Evolutionary conservation across 2,797 vertebrate genomes (phyloP), one percentile per base, ranked within the genome.

Genomic region (Iguana delicatissima): DNA sequence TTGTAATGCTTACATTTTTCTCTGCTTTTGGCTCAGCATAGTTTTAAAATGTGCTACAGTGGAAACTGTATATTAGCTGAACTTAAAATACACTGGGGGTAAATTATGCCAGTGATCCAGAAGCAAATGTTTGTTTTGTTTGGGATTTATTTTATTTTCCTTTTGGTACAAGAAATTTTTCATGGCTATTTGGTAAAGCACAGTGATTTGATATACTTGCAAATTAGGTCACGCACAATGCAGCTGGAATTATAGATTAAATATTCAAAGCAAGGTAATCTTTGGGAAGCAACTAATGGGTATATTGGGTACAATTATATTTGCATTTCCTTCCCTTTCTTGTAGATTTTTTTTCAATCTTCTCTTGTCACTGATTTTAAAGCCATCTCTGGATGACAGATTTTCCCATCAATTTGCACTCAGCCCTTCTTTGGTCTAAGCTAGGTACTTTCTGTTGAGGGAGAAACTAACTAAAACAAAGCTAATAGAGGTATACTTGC

Each of bases 81-180:
- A 59, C n/a, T 92, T 73, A 26, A 42, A 32, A 57, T 85, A 76
- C 16, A 3, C 0, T 29, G 85, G 79, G 52, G 50, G 82, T 84
- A 86, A 18, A 4, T 18, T 85, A 91, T 29, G 74, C 16, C 62
- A 89, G 9, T 13, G n/a, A 69, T 57, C 67, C 67, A 80, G 38
- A 72, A 62, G 52, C 50, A 81, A 74, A 7, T 20, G 12, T 29
- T 52, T 77, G 18, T 57, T 67, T 79, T 77, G 42, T 64, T 57
- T 73, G 32, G 18, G 0, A 35, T 52, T 84, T 32, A 5, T 50
- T n/a, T 14, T 38, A 12, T 74, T 55, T 57, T 32, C 35, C 82
- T 6, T 86, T 52, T 14, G 55, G 89, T 93, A 90, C 7, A 87
- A 62, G 57, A 94, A 82, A 7, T 24, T 93, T 92, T 50, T 64